Evolutionary conservation across 2,797 vertebrate species (phyloP).

Genomic region (Ctenochaetus hawaiiensis): DNA sequence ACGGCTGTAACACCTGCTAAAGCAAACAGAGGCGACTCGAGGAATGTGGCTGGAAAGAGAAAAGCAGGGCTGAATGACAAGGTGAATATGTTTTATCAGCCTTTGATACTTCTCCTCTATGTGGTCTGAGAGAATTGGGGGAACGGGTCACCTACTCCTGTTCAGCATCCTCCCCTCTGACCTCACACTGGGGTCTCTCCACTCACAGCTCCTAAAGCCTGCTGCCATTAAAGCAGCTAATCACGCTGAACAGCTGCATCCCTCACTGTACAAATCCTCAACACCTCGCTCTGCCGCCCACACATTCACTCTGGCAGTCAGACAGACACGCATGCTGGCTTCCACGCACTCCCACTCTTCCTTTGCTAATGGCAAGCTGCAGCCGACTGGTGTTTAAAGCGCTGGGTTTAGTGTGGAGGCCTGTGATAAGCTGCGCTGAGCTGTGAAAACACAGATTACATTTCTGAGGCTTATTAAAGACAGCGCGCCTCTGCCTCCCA

Average conservation of each 20-base stretch:
- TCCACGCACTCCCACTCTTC: slow-evolving; percentile 67
- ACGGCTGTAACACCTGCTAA: slow-evolving; percentile 46
- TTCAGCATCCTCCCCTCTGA: slow-evolving; percentile 50
- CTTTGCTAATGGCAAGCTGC: slow-evolving; percentile 68
- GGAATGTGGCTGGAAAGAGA: slow-evolving; percentile 26
- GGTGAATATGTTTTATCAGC: slow-evolving; percentile 39
- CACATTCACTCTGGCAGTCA: slow-evolving; percentile 59
- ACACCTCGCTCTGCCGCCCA: slow-evolving; percentile 69
- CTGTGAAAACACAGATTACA: slow-evolving; percentile 89
- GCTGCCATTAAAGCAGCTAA: slow-evolving; percentile 75
- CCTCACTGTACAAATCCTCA: slow-evolving; percentile 75
- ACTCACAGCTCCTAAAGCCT: slow-evolving; percentile 66
- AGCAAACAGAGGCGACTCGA: slow-evolving; percentile 17
- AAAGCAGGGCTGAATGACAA: slow-evolving; percentile 29
- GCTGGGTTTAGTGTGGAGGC: slow-evolving; percentile 77
- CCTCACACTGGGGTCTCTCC: slow-evolving; percentile 57
- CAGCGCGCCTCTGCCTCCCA: slow-evolving; percentile 70
- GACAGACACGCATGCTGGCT: slow-evolving; percentile 38
- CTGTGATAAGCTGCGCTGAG: slow-evolving; percentile 84
- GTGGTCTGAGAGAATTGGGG: slow-evolving; percentile 60
- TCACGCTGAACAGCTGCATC: slow-evolving; percentile 79
- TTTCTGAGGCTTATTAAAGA: slow-evolving; percentile 80
- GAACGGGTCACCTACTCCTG: slow-evolving; percentile 61
- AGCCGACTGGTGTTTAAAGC: slow-evolving; percentile 77
- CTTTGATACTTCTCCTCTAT: slow-evolving; percentile 38